A percentile compares a stretch with the other conserved stretches of the same genome.
These are phyloP conservation scores for Lasioglossum leucozonium DNA, from an alignment of 2,888 invertebrate species.

Conservation along the genomic window DNA sequence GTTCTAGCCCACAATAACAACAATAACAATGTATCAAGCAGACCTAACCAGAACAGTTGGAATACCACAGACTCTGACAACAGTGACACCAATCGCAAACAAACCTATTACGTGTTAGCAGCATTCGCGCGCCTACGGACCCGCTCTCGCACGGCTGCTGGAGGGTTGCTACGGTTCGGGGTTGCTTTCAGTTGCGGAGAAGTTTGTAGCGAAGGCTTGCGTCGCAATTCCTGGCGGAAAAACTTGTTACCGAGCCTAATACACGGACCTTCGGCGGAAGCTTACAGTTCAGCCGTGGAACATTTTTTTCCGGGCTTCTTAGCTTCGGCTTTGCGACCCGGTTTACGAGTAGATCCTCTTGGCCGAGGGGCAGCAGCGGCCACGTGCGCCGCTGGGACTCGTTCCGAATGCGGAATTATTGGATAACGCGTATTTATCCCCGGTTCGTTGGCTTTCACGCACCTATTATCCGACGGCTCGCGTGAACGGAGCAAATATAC, in stretches of 20 bases:
- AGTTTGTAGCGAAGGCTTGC: background rate
- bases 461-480: conserved; percentile 2
- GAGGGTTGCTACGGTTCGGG: background rate
- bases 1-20: background rate
- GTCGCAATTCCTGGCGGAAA: background rate
- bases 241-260: background rate
- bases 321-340: background rate
- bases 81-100: background rate
- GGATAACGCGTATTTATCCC: conserved; percentile 45
- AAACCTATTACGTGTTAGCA: background rate
- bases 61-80: background rate
- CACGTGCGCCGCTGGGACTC: conserved; percentile 25
- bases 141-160: background rate
- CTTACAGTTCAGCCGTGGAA: background rate
- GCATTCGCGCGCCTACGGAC: background rate
- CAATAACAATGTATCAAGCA: background rate
- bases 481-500: background rate
- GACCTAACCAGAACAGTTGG: background rate
- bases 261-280: background rate
- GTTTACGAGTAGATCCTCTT: conserved; percentile 29
- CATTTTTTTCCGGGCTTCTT: background rate
- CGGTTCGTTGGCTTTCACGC: conserved; percentile 7
- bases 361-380: background rate
- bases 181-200: background rate
- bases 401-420: conserved; percentile 43